These are phyloP conservation scores for Acanthopagrus latus DNA, from an alignment of 2,797 vertebrate species.

Conservation along the genomic window DNA sequence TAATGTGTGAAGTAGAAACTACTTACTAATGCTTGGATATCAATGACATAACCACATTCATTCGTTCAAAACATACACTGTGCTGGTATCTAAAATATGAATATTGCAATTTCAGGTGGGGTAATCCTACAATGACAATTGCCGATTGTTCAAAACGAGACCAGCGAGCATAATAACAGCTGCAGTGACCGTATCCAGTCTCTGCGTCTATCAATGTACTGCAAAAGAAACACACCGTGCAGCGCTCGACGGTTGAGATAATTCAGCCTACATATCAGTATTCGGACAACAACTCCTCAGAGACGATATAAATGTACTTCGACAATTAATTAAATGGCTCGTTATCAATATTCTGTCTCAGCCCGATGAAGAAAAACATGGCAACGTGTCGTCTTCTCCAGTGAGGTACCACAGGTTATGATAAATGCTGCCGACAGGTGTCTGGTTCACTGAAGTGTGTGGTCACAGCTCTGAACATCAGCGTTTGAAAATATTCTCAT, in stretches of 20 bases:
- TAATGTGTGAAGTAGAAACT: slow-evolving; percentile 37
- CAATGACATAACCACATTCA: slow-evolving; percentile 49
- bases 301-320: slow-evolving; percentile 4
- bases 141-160: slow-evolving; percentile 42
- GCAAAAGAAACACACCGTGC: slow-evolving; percentile 13
- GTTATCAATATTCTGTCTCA: slow-evolving; percentile 26
- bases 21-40: slow-evolving; percentile 34
- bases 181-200: slow-evolving; percentile 11
- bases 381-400: slow-evolving; percentile 36
- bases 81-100: slow-evolving; percentile 63
- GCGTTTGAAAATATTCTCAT: slow-evolving; percentile 45
- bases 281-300: neutral
- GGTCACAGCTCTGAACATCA: slow-evolving; percentile 64
- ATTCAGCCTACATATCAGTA: slow-evolving; percentile 6
- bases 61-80: slow-evolving; percentile 43
- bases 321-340: slow-evolving; percentile 33
- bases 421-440: slow-evolving; percentile 44
- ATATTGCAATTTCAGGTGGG: slow-evolving; percentile 69
- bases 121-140: slow-evolving; percentile 30
- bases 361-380: slow-evolving; percentile 33
- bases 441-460: slow-evolving; percentile 45
- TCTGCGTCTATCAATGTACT: slow-evolving; percentile 17
- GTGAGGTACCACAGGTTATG: slow-evolving; percentile 64
- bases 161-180: slow-evolving; percentile 19
- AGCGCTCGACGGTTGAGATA: slow-evolving; percentile 9